Evolutionary conservation across 2,113 vertebrate species (phyloP).

Genomic region (Hemiscyllium ocellatum): DNA sequence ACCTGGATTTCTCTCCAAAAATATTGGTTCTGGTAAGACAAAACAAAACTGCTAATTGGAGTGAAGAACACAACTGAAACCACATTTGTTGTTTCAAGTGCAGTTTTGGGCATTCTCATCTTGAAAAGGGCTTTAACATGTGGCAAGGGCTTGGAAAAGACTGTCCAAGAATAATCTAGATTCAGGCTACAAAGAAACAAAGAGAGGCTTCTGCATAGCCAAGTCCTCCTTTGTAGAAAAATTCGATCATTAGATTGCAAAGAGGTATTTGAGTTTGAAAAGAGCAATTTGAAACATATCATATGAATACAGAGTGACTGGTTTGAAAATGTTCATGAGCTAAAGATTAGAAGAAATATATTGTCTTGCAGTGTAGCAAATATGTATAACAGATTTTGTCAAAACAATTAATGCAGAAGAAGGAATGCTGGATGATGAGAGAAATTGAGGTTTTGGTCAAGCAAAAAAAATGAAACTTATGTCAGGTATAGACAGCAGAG

Average conservation of each 20-base stretch:
- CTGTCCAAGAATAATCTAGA: background rate
- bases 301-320: background rate
- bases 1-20: background rate
- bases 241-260: background rate
- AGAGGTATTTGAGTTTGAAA: background rate
- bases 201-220: background rate
- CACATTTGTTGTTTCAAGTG: background rate
- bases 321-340: background rate
- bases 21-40: background rate
- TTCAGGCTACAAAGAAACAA: background rate
- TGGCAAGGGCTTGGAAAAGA: background rate
- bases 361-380: background rate
- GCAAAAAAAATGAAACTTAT: no score
- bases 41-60: background rate
- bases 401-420: background rate
- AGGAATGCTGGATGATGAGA: no score
- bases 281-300: background rate
- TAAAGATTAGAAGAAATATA: background rate
- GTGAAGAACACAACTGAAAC: background rate
- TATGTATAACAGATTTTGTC: background rate
- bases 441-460: no score
- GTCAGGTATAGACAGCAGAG: no score
- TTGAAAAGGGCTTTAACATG: background rate
- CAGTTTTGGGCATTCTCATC: background rate
- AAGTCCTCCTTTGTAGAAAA: background rate